These are phyloP conservation scores for Sceloporus undulatus DNA, from an alignment of 2,113 vertebrate genomes.

Conservation along the genomic window DNA sequence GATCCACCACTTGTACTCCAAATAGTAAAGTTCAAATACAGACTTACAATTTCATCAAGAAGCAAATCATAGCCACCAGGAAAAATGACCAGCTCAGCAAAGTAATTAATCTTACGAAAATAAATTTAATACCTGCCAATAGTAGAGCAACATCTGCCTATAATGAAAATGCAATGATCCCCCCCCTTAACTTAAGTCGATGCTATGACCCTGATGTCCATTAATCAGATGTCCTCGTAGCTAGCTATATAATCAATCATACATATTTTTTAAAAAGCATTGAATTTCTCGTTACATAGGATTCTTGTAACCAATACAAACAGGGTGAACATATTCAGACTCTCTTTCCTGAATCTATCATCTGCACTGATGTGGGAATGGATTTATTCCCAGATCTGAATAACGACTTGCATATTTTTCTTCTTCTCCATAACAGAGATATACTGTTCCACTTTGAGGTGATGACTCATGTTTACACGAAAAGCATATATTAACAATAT, in stretches of 20 bases:
- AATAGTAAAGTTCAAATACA: no score
- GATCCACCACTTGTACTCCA: background rate
- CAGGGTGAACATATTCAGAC: background rate
- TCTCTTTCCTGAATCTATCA: background rate
- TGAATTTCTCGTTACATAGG: background rate
- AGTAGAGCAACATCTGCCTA: background rate
- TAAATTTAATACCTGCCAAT: background rate
- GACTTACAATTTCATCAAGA: background rate
- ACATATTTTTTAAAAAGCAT: background rate
- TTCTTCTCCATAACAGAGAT: background rate
- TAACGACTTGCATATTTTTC: background rate
- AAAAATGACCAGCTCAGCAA: background rate
- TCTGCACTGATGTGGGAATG: background rate
- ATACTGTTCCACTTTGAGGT: background rate
- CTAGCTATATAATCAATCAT: conserved; percentile 19
- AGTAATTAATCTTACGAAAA: conserved; percentile 15
- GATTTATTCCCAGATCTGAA: background rate
- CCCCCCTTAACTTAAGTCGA: conserved; percentile 5
- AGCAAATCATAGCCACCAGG: background rate
- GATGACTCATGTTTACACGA: background rate
- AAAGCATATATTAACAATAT: background rate
- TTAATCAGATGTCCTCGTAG: conserved; percentile 19
- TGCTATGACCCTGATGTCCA: conserved; percentile 4
- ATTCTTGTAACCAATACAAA: conserved; percentile 13
- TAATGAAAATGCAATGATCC: conserved; percentile 2